These are phyloP conservation scores for Zosterops lateralis DNA, from an alignment of 2,113 vertebrate genomes.

Conservation along the genomic window DNA sequence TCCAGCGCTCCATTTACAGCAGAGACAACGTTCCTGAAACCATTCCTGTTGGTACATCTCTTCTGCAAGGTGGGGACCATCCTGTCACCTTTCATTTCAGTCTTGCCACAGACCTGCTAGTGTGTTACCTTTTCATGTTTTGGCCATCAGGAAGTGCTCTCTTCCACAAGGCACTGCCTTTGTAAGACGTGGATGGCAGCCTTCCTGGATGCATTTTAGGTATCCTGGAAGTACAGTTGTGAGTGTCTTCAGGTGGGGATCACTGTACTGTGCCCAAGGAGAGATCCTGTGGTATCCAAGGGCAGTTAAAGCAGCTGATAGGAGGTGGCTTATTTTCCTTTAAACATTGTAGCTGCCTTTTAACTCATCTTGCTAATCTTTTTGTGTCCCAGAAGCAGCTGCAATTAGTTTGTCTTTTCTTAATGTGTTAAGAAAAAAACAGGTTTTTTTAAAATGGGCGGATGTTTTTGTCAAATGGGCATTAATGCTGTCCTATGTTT, in stretches of 20 bases:
- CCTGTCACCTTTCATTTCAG: neutral
- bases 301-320: neutral
- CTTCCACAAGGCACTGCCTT: neutral
- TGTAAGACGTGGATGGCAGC: neutral
- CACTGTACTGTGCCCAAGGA: neutral
- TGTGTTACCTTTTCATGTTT: neutral
- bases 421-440: neutral
- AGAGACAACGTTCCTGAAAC: conserved; percentile 83
- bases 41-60: conserved; percentile 77
- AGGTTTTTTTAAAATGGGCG: neutral
- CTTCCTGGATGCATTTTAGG: neutral
- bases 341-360: neutral
- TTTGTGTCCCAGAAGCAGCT: neutral
- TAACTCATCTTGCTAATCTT: neutral
- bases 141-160: neutral
- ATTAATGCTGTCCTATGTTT: neutral
- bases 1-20: conserved; percentile 86
- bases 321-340: neutral
- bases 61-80: conserved; percentile 82
- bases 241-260: neutral
- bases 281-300: neutral
- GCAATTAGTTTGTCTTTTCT: neutral
- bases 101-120: neutral
- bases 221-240: neutral
- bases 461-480: neutral